Base-by-base conservation (phyloP, 2,888 invertebrate species). In the Diploptera punctata region DNA sequence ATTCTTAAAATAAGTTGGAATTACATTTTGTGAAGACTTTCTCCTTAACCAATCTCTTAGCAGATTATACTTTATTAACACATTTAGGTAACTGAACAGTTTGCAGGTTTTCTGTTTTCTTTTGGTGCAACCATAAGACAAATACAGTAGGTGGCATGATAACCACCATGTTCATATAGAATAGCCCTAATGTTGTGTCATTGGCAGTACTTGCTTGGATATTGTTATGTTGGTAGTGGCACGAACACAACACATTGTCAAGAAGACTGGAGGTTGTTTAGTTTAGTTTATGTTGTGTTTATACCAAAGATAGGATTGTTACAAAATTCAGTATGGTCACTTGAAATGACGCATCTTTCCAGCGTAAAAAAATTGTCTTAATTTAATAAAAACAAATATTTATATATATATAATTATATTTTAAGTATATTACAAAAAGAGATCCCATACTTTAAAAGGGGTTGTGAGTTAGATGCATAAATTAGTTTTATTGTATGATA, bases 191-290 rank as follows among this genome's bases (percentile, higher is more conserved):
- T 33, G 33, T 33, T 33, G 33, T 7, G 7, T 26, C 57, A 57
- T 57, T 57, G 57, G 29, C 57, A 57, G 57, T 57, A 57, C 57
- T 57, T n/a, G 26, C n/a, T 54, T 54, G 24, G 54, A 24, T 57
- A 33, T 33, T 33, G 2, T 57, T 57, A 54, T 5, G 29, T 57
- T 57, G 57, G 31, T 57, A 57, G 57, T 57, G 57, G 57, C 57
- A 57, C 29, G 29, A 57, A 57, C 57, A 57, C 57, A 57, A 16
- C 21, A 29, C 57, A 57, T 57, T 13, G 24, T 21, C 31, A 57
- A 57, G 57, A 57, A 57, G 57, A 57, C 57, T 57, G 57, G 57
- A 57, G 57, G 29, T 18, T 57, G 57, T 29, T n/a, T 57, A 57
- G 57, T 57, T 31, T 57, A 57, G 57, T 31, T 57, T 7, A 29